Evolutionary conservation across 2,888 invertebrate genomes (phyloP).

Genomic region (Machimus atricapillus): DNA sequence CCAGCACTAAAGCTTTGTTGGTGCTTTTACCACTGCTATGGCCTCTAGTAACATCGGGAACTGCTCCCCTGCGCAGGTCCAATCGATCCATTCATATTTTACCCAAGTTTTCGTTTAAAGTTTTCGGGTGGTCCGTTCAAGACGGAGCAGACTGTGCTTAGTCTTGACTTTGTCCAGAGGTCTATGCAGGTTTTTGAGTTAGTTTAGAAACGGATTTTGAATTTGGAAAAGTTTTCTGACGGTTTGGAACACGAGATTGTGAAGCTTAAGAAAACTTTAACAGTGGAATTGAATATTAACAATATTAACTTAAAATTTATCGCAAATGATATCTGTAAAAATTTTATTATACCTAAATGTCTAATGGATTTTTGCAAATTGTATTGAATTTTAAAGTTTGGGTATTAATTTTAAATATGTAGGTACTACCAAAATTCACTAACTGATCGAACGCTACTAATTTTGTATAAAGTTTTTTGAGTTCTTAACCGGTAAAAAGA

Average conservation of each 20-base stretch:
- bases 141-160: neutral
- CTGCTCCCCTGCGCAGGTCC: neutral
- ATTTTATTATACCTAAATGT: no score
- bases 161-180: neutral
- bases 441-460: no score
- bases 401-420: no score
- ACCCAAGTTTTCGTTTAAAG: neutral
- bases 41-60: neutral
- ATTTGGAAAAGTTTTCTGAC: neutral
- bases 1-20: conserved; percentile 17
- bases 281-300: neutral
- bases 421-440: no score
- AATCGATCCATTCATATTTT: conserved; percentile 37
- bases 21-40: conserved; percentile 29
- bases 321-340: no score
- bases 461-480: no score
- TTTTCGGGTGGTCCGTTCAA: neutral
- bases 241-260: neutral
- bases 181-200: neutral
- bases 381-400: no score
- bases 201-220: neutral
- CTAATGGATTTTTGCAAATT: no score
- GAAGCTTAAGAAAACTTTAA: neutral
- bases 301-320: neutral
- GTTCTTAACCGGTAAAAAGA: no score